Evolutionary conservation across 2,888 invertebrate species (phyloP).

Genomic region (Odontothrips loti): DNA sequence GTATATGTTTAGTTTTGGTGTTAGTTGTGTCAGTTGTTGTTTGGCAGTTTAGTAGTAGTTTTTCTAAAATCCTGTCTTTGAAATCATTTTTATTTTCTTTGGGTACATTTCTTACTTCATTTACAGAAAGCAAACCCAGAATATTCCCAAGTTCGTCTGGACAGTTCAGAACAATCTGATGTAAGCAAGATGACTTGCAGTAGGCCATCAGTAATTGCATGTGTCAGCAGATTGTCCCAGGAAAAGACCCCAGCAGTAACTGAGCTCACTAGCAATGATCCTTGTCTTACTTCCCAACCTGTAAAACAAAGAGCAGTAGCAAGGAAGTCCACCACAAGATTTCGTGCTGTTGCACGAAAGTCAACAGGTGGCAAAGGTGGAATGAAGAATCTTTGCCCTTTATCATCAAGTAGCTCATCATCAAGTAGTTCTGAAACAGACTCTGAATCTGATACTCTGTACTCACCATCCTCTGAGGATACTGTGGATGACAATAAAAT

Average conservation of each 20-base stretch:
- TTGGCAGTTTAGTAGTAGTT: too few species aligned
- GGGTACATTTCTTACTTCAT: neutral
- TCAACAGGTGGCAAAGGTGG: neutral
- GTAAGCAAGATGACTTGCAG: neutral
- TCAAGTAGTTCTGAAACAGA: neutral
- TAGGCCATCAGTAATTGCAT: neutral
- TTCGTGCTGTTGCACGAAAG: constrained; percentile 1
- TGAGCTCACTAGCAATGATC: neutral
- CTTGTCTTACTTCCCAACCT: too few species aligned
- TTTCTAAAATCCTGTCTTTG: too few species aligned
- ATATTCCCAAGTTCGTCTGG: neutral
- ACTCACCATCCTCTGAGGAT: neutral
- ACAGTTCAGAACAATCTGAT: too few species aligned
- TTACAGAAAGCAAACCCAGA: neutral
- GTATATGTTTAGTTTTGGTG: too few species aligned
- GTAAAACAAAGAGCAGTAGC: neutral
- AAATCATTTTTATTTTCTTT: too few species aligned
- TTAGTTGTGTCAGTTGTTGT: too few species aligned
- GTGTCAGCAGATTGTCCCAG: neutral
- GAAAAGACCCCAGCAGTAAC: neutral
- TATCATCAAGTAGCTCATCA: neutral
- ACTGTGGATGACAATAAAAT: neutral
- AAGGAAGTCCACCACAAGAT: neutral
- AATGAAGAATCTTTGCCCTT: neutral
- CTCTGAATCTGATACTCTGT: neutral